phyloP scores from a whole-genome alignment of 2,113 vertebrate genomes.

The Passer domesticus region DNA sequence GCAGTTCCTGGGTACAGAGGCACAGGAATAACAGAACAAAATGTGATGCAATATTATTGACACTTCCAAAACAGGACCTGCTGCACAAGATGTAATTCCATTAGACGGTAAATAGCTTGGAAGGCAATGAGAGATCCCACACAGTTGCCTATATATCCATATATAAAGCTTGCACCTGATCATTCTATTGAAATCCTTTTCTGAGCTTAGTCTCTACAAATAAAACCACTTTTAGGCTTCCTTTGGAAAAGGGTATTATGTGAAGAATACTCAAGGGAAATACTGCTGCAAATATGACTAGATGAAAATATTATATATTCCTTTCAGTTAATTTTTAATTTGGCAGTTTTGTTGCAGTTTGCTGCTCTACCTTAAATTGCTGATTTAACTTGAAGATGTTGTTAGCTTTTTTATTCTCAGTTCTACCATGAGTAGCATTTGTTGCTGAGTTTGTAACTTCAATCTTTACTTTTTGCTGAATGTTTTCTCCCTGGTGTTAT shows the following conservation, averaged over 20 bases:
- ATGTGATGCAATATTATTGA: neutral
- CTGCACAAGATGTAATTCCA: neutral
- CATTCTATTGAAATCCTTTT: neutral
- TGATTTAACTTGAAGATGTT: neutral
- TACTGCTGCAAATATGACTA: neutral
- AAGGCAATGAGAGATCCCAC: neutral
- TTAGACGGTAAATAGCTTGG: neutral
- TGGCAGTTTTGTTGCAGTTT: slow-evolving; percentile 48
- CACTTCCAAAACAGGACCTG: neutral
- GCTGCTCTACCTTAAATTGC: slow-evolving; percentile 35
- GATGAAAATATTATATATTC: neutral
- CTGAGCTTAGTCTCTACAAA: neutral
- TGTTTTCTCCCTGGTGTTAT: slow-evolving; percentile 9
- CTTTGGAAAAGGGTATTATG: slow-evolving; percentile 29
- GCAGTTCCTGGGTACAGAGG: neutral
- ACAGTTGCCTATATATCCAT: neutral
- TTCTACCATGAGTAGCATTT: slow-evolving; percentile 30
- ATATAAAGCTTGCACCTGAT: neutral
- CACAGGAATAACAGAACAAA: neutral
- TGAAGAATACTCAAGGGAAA: slow-evolving; percentile 32
- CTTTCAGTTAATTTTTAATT: slow-evolving; percentile 5
- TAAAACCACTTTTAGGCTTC: neutral
- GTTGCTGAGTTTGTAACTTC: slow-evolving; percentile 28
- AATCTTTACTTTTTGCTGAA: neutral
- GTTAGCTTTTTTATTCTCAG: neutral